phyloP scores from a whole-genome alignment of 1,140 invertebrate species.

The Leptinotarsa texana region DNA sequence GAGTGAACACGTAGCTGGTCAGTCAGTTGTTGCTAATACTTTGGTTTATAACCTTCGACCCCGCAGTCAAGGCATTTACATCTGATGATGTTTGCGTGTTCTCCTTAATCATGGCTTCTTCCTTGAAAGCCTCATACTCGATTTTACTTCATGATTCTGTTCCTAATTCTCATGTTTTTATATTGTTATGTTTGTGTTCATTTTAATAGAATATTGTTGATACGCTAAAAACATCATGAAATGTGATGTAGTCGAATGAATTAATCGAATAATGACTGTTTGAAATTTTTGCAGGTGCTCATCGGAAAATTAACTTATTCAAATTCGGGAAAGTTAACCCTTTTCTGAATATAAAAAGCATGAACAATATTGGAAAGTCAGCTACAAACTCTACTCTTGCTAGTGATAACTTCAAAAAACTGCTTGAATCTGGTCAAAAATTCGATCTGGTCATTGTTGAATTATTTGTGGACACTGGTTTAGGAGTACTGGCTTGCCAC shows the following conservation, averaged over 20 bases:
- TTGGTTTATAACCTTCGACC: too few species aligned
- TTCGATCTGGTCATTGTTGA: conserved; percentile 45
- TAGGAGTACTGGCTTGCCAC: conserved; percentile 32
- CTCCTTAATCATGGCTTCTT: too few species aligned
- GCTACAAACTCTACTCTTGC: conserved; percentile 13
- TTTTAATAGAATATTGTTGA: neutral
- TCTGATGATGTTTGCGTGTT: too few species aligned
- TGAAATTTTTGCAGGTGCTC: conserved; percentile 49
- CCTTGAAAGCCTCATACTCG: too few species aligned
- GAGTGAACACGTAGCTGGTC: too few species aligned
- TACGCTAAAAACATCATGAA: neutral
- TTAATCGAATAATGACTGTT: neutral
- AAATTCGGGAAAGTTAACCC: conserved; percentile 47
- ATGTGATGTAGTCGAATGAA: neutral
- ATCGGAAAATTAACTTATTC: conserved; percentile 51
- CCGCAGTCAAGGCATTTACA: too few species aligned
- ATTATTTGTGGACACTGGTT: conserved; percentile 37
- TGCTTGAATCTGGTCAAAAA: conserved; percentile 36
- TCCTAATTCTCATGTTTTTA: neutral
- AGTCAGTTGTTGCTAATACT: too few species aligned
- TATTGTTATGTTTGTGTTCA: neutral
- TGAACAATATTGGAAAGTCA: neutral
- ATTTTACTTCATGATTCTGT: too few species aligned
- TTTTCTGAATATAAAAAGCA: conserved; percentile 33
- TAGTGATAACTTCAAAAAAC: conserved; percentile 28